Evolutionary conservation across 2,888 invertebrate genomes (phyloP), one percentile per base, ranked within the genome.

Genomic region (Muschampia plurimacula): DNA sequence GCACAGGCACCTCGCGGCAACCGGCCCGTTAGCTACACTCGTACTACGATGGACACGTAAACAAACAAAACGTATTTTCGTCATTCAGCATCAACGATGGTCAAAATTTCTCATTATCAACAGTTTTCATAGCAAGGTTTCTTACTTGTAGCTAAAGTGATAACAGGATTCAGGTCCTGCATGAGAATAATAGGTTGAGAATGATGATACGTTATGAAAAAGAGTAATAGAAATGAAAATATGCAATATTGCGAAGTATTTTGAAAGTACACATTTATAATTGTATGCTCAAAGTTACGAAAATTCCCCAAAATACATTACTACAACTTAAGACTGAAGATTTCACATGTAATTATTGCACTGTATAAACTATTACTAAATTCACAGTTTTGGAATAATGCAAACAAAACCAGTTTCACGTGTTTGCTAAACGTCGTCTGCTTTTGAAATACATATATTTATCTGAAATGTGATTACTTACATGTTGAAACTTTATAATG

Each of bases 21-120:
- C 84, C 88, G 86, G 83, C 79, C 90, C 90, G 89, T 89, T 90
- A 89, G 85, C 84, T 88, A 89, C 91, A 89, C 90, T 87, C 86
- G 86, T 91, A 91, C 89, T 91, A 92, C 89, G 83, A 68, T 78
- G 83, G 83, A 85, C 88, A 89, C 83, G 91, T 93, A 93, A 93
- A 93, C 89, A 93, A 93, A 93, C 91, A 90, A 88, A 83, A 74
- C 74, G 76, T 78, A 75, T 75, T 70, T 68, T 75, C 73, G 73
- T 74, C 72, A 39, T 4, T 55, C 7, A 55, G 10, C 10, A 2
- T 7, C 44, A 44, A 22, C 22, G 15, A 55, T 10, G 9, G 9
- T 55, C 55, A 55, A 22, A 55, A 22, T 55, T 3, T 55, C 22
- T 55, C 55, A 10, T 15, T 10, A 10, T 55, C 55, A 15, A 52